Evolutionary conservation across 2,113 vertebrate genomes (phyloP).

Genomic region (Picathartes gymnocephalus): DNA sequence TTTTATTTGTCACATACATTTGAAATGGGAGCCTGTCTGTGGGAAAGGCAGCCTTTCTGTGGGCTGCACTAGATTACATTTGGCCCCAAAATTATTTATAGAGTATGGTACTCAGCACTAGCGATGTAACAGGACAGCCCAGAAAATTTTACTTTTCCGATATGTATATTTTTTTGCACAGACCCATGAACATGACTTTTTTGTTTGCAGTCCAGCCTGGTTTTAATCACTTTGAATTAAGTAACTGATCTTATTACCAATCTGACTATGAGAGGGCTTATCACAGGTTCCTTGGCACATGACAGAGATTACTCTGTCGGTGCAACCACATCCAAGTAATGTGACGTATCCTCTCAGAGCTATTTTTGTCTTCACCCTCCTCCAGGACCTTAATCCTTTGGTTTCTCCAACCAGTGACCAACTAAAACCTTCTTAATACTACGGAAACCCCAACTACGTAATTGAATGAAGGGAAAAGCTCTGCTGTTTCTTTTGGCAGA

Average conservation of each 20-base stretch:
- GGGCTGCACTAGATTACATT: not conserved
- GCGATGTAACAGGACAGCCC: not conserved
- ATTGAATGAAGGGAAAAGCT: not conserved
- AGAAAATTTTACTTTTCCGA: not conserved
- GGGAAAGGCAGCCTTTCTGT: not conserved
- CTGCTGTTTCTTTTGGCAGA: not conserved
- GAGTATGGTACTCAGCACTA: fast-evolving
- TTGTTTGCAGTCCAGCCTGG: not conserved
- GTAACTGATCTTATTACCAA: slow-evolving; percentile 51
- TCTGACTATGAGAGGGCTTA: slow-evolving; percentile 43
- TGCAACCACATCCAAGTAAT: not conserved
- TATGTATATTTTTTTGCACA: not conserved
- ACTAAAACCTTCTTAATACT: not conserved
- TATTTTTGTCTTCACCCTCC: not conserved
- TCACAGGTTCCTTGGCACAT: slow-evolving; percentile 40
- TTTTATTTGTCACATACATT: not conserved
- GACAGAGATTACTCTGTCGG: not conserved
- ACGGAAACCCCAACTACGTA: not conserved
- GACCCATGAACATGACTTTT: not conserved
- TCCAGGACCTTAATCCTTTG: not conserved
- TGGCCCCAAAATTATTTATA: not conserved
- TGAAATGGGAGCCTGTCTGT: not conserved
- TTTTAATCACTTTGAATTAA: slow-evolving; percentile 56
- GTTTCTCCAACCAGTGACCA: not conserved
- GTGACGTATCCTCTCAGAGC: not conserved